Evolutionary conservation across 2,888 invertebrate genomes (phyloP).

Genomic region (Zaprionus obscuricornis): DNA sequence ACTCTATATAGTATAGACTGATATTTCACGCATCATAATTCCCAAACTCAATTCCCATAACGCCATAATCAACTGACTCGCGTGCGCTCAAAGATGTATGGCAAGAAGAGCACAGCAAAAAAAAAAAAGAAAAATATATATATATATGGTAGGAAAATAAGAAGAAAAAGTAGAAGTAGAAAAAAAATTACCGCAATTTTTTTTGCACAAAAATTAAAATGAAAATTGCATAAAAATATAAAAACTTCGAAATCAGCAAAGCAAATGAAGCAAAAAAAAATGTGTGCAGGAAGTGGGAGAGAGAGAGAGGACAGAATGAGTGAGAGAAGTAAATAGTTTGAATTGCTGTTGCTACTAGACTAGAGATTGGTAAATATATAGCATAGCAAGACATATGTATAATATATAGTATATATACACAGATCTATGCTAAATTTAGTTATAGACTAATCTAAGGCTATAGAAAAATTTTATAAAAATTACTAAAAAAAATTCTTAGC

Average conservation of each 20-base stretch:
- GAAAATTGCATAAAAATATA: slow-evolving; percentile 63
- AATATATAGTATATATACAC: too few species aligned
- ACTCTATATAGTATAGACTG: slow-evolving; percentile 3
- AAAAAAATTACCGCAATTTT: slow-evolving; percentile 43
- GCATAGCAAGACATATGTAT: too few species aligned
- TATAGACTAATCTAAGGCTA: too few species aligned
- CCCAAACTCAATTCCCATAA: slow-evolving; percentile 71
- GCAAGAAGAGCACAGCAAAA: not conserved
- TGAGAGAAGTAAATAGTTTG: not conserved
- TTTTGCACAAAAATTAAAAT: slow-evolving; percentile 54
- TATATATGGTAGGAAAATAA: not conserved
- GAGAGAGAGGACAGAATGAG: not conserved
- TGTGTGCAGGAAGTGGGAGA: not conserved
- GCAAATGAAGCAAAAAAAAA: slow-evolving; percentile 58
- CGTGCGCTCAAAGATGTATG: slow-evolving; percentile 35
- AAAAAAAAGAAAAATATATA: slow-evolving; percentile 5
- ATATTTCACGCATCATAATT: slow-evolving; percentile 70
- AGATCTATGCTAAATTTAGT: too few species aligned
- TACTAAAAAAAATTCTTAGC: too few species aligned
- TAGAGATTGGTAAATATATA: too few species aligned
- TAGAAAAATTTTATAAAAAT: too few species aligned
- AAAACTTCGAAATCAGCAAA: slow-evolving; percentile 71
- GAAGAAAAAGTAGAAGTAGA: slow-evolving; percentile 19
- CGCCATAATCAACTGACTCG: slow-evolving; percentile 67
- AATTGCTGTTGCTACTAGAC: too few species aligned